Percentiles rank a stretch among this genome's conserved stretches.
Conservation (phyloP, 2,888 invertebrate genomes). For the Trissolcus brochymenae region DNA sequence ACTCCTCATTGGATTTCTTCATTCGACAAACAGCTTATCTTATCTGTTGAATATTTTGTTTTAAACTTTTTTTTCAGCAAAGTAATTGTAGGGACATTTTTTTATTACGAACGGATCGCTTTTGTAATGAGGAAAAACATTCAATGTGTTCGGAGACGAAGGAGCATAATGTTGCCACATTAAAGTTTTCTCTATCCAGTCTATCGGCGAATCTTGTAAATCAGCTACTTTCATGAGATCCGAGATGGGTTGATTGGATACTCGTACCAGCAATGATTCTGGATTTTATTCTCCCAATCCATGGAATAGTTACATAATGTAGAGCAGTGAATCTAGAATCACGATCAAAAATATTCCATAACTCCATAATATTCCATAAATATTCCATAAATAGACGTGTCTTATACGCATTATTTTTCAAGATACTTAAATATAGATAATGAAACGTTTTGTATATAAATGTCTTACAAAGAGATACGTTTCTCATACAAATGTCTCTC, state of each 20-base stretch:
- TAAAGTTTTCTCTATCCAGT: constrained; percentile 87
- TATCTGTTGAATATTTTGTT: constrained; percentile 82
- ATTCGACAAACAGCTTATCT: neutral
- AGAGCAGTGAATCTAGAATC: constrained; percentile 81
- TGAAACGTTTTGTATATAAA: no score
- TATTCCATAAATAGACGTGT: no score
- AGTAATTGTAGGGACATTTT: constrained; percentile 91
- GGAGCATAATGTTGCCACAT: constrained; percentile 94
- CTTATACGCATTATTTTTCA: no score
- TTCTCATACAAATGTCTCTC: no score
- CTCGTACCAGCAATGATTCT: constrained; percentile 78
- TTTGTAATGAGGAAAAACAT: constrained; percentile 91
- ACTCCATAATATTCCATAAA: no score
- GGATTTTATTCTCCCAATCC: constrained; percentile 69
- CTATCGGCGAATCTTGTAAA: constrained; percentile 80
- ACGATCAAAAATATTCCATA: constrained; percentile 11
- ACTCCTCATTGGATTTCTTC: no score
- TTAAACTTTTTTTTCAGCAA: constrained; percentile 88
- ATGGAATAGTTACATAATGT: constrained; percentile 91
- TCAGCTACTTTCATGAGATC: constrained; percentile 87
- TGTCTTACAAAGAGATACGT: no score
- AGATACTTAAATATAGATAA: no score
- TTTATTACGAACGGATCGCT: constrained; percentile 92
- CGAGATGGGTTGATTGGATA: constrained; percentile 90
- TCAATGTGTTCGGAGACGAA: constrained; percentile 94